These are phyloP conservation scores for Heterodera carotae DNA, from an alignment of 1,140 invertebrate species.

Conservation along the genomic window DNA sequence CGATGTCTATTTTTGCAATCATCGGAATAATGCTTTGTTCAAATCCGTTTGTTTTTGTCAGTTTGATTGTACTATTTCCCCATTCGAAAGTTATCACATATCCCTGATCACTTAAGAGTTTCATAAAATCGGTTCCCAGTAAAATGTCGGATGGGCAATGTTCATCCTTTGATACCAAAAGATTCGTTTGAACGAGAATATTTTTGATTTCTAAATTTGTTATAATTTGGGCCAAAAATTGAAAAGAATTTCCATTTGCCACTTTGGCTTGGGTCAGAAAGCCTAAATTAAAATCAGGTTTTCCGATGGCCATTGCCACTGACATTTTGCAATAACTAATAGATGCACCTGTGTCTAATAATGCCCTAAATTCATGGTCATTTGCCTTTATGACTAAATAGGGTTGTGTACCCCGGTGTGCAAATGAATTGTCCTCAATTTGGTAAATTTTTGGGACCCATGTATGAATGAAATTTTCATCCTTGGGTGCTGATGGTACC, in stretches of 20 bases:
- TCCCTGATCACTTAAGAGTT: not conserved
- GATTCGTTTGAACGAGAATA: not conserved
- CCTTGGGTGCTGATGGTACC: too few relatives aligned
- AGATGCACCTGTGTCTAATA: not conserved
- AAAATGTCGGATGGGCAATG: not conserved
- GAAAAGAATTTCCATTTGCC: too few relatives aligned
- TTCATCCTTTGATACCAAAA: too few relatives aligned
- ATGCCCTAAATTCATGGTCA: not conserved
- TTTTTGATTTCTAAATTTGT: not conserved
- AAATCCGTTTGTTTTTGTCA: not conserved
- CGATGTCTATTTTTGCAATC: not conserved
- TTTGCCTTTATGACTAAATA: too few relatives aligned
- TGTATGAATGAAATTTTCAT: too few relatives aligned
- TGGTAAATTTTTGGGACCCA: too few relatives aligned
- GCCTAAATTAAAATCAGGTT: not conserved
- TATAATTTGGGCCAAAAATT: too few relatives aligned
- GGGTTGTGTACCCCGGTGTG: too few relatives aligned
- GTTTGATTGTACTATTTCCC: not conserved
- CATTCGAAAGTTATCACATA: not conserved
- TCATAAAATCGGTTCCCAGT: not conserved
- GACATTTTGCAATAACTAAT: slow-evolving; percentile 5
- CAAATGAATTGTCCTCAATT: too few relatives aligned
- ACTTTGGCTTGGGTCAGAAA: too few relatives aligned
- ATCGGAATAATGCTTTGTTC: not conserved
- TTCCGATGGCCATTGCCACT: not conserved